Conservation (phyloP, 2,797 vertebrate species). For the Anguilla marmorata region DNA sequence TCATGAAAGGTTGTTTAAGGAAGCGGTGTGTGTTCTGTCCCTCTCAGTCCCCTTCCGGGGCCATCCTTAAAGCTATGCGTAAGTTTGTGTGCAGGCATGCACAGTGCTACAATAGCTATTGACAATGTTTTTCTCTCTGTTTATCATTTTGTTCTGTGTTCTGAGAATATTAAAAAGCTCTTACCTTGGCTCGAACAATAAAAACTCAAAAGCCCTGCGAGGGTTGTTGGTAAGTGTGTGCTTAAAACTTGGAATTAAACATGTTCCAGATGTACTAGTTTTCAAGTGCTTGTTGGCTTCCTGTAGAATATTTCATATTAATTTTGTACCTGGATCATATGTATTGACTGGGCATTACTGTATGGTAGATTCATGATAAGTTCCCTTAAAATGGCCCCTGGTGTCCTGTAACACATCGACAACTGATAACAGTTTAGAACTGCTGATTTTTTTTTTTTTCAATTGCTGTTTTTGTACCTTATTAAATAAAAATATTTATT, state of each 20-base stretch:
- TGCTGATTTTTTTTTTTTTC: neutral
- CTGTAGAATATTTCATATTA: neutral
- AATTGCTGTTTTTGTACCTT: neutral
- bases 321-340: neutral
- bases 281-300: neutral
- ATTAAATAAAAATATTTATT: neutral
- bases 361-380: neutral
- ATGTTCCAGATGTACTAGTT: neutral
- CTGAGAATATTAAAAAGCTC: constrained; percentile 10
- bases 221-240: neutral
- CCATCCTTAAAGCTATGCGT: neutral
- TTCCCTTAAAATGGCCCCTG: neutral
- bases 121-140: neutral
- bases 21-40: neutral
- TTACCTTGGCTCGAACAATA: neutral
- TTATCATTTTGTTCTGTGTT: neutral
- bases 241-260: constrained; percentile 1
- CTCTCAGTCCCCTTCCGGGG: neutral
- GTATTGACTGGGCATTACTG: neutral
- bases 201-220: neutral
- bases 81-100: neutral
- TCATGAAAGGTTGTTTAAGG: constrained; percentile 3
- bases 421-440: neutral
- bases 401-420: neutral
- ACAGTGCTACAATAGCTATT: neutral